These are phyloP conservation scores for Geopemphigus sp. DNA, from an alignment of 1,140 invertebrate species.

Conservation along the genomic window DNA sequence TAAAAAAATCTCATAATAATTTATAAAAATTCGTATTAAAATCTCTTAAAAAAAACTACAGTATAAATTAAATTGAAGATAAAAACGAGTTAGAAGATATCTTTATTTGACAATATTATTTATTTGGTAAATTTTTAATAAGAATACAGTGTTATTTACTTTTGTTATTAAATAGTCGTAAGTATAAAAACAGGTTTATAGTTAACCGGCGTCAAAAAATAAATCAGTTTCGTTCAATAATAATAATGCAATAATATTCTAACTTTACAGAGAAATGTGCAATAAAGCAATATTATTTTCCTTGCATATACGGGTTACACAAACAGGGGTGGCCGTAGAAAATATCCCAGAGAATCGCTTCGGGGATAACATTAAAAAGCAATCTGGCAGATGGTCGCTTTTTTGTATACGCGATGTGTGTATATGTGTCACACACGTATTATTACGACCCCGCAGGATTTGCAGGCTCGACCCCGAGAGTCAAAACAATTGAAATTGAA, in stretches of 20 bases:
- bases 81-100: not conserved
- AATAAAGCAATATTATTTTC: not conserved
- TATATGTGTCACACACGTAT: slow-evolving; percentile 31
- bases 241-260: slow-evolving; percentile 22
- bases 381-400: slow-evolving; percentile 46
- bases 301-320: not conserved
- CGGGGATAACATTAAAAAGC: slow-evolving; percentile 43
- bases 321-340: not conserved
- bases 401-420: slow-evolving; percentile 17
- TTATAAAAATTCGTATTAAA: too few species aligned
- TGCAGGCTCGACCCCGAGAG: slow-evolving; percentile 4
- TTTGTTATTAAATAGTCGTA: too few species aligned
- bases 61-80: too few species aligned
- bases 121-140: not conserved
- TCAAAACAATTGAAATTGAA: slow-evolving; percentile 39
- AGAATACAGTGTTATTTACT: not conserved
- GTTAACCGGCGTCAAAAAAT: not conserved
- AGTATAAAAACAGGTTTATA: not conserved
- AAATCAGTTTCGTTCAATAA: not conserved
- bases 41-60: too few species aligned
- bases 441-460: slow-evolving; percentile 22
- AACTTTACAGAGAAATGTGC: slow-evolving; percentile 4
- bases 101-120: not conserved
- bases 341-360: slow-evolving; percentile 21
- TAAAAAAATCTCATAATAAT: too few species aligned